These are phyloP conservation scores for Machimus rusticus DNA, from an alignment of 2,888 invertebrate genomes.

Conservation along the genomic window DNA sequence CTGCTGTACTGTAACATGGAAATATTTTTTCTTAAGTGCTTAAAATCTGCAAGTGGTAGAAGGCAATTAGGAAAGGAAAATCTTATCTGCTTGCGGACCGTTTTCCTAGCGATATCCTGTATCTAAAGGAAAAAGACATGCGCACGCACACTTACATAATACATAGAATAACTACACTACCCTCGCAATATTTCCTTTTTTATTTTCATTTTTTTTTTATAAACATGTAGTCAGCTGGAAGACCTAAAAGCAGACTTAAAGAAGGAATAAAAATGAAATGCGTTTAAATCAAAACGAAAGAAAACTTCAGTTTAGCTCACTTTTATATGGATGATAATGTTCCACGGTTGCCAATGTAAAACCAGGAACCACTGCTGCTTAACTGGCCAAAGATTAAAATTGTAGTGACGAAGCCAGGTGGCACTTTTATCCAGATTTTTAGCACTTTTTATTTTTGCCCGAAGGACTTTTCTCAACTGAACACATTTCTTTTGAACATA, in stretches of 20 bases:
- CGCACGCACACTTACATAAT: slow-evolving; percentile 21
- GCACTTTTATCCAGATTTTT: neutral
- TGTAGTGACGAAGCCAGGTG: neutral
- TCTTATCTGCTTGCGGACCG: neutral
- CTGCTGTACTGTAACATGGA: neutral
- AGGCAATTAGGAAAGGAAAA: neutral
- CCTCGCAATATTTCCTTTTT: neutral
- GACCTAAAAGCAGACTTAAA: neutral
- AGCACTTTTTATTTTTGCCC: neutral
- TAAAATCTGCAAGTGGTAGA: neutral
- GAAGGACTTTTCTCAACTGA: neutral
- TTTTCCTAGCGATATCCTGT: neutral
- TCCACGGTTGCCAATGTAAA: neutral
- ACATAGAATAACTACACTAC: neutral
- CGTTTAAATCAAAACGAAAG: neutral
- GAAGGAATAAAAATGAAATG: neutral
- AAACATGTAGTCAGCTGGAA: neutral
- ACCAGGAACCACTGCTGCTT: neutral
- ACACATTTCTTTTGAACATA: neutral
- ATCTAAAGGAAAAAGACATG: neutral
- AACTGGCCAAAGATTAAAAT: neutral
- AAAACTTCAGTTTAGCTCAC: neutral
- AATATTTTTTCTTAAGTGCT: neutral
- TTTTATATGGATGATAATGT: neutral
- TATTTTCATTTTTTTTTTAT: neutral